A percentile compares a stretch with the other conserved stretches of the same genome.
Evolutionary conservation across 2,888 invertebrate species (phyloP).

Genomic region (Hipparchia sbordonii): DNA sequence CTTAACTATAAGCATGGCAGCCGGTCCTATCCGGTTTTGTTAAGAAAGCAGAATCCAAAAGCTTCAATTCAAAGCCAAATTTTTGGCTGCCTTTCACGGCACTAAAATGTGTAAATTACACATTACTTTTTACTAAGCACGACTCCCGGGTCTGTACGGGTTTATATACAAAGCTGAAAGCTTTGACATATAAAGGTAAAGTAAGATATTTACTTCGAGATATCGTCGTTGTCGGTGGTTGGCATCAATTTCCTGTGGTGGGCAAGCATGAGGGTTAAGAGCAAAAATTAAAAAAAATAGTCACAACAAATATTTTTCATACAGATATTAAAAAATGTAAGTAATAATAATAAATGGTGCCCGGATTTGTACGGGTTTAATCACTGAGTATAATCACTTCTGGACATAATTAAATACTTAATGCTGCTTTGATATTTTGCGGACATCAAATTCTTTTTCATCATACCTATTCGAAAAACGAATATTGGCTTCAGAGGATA

Average conservation of each 20-base stretch:
- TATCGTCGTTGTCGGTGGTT: constrained; percentile 1
- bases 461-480: too few species aligned
- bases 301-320: neutral
- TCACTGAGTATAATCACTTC: neutral
- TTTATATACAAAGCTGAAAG: neutral
- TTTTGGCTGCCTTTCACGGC: too few species aligned
- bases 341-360: neutral
- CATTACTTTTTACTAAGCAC: neutral
- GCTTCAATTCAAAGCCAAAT: neutral
- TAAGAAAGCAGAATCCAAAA: neutral
- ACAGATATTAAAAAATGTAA: neutral
- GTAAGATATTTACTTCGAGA: constrained; percentile 11
- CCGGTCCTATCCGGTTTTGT: neutral
- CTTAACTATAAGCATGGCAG: neutral
- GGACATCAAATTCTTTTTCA: too few species aligned
- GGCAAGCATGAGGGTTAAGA: neutral
- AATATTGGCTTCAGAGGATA: too few species aligned
- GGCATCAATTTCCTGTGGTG: constrained; percentile 13
- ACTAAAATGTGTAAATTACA: too few species aligned
- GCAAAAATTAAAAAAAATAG: neutral
- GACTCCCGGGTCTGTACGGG: neutral
- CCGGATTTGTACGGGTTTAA: neutral
- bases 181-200: neutral
- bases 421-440: neutral
- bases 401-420: neutral